phyloP scores from a whole-genome alignment of 2,113 vertebrate genomes.

The Elachura formosa region DNA sequence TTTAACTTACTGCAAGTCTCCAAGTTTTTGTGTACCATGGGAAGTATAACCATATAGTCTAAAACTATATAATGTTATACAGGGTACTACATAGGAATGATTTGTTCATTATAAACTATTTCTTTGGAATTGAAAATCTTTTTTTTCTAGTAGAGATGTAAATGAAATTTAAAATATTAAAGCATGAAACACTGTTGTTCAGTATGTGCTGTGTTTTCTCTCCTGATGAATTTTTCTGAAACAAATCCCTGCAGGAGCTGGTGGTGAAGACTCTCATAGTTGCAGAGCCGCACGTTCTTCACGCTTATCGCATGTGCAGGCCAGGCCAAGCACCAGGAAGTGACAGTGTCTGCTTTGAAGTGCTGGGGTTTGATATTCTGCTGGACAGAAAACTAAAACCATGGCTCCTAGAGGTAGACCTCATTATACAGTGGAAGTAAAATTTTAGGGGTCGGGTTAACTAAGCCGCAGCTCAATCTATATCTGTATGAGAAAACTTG shows the following conservation, averaged over 20 bases:
- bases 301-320: conserved; percentile 97
- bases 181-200: not conserved
- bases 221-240: not conserved
- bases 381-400: conserved; percentile 97
- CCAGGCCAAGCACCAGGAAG: conserved; percentile 94
- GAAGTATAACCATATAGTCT: not conserved
- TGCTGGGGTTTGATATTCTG: conserved; percentile 96
- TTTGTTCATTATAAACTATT: not conserved
- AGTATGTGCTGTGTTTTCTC: not conserved
- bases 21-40: not conserved
- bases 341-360: conserved; percentile 97
- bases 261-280: conserved; percentile 97
- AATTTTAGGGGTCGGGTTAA: not conserved
- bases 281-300: conserved; percentile 93
- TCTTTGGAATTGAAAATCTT: not conserved
- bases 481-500: not conserved
- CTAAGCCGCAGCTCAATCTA: not conserved
- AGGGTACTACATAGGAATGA: not conserved
- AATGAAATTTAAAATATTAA: not conserved
- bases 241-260: conserved; percentile 78
- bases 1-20: not conserved
- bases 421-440: not conserved
- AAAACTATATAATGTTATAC: not conserved
- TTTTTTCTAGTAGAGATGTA: not conserved
- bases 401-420: conserved; percentile 93